A percentile compares a stretch with the other conserved stretches of the same genome.
These are phyloP conservation scores for Papilio aristodemus DNA, from an alignment of 1,140 invertebrate genomes.

Conservation along the genomic window DNA sequence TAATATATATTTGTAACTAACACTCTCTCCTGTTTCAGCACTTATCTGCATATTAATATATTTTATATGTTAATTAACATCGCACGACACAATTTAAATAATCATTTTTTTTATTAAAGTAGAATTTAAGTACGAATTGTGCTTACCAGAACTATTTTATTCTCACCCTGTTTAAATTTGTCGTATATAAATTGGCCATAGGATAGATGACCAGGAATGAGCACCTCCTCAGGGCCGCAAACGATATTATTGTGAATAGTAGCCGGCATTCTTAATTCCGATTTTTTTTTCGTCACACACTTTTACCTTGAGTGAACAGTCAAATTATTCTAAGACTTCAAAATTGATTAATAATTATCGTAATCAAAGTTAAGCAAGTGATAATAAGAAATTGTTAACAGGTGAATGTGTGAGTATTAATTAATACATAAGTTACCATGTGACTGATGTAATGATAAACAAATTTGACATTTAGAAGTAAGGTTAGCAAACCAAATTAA, in stretches of 20 bases:
- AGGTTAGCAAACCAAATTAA: no score
- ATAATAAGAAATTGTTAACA: background rate
- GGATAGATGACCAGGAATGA: constrained; percentile 71
- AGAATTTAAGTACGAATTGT: background rate
- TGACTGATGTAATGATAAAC: background rate
- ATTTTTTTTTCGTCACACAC: background rate
- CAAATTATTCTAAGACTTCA: background rate
- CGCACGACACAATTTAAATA: background rate
- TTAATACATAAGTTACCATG: background rate
- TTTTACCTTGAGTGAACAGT: constrained; percentile 5
- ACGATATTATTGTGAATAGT: constrained; percentile 65
- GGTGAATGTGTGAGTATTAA: background rate
- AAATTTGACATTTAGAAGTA: background rate
- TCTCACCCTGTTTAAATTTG: constrained; percentile 64
- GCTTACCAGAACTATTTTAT: constrained; percentile 65
- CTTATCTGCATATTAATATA: constrained; percentile 63
- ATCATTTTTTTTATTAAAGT: background rate
- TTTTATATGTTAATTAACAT: no score
- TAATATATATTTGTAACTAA: constrained; percentile 71
- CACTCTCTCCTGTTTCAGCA: constrained; percentile 67
- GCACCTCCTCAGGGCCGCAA: constrained; percentile 61
- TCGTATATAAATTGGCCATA: constrained; percentile 71
- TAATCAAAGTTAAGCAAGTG: background rate
- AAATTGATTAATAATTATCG: background rate
- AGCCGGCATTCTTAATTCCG: constrained; percentile 47